Conservation (phyloP, 2,888 invertebrate genomes). For the Macrostomum cliftonense region DNA sequence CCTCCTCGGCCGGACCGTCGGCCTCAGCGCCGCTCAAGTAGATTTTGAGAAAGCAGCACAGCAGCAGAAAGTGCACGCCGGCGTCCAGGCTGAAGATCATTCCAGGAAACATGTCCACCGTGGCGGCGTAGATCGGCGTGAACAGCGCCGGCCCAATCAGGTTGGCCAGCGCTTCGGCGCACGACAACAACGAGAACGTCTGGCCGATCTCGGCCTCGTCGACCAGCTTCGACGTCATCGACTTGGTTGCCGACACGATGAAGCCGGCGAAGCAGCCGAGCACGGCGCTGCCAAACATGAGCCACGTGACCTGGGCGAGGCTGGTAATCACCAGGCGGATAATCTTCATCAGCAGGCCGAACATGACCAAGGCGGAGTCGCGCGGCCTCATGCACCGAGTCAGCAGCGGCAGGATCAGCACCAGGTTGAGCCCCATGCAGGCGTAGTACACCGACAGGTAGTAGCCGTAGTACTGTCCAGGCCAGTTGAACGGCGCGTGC, state of each 20-base stretch:
- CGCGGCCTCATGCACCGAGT: conserved; percentile 19
- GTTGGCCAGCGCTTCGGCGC: conserved; percentile 28
- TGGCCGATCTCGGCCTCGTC: conserved; percentile 27
- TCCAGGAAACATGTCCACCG: conserved; percentile 24
- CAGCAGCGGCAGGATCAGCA: conserved; percentile 27
- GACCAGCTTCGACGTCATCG: conserved; percentile 29
- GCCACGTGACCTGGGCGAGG: conserved; percentile 19
- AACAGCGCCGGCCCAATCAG: conserved; percentile 26
- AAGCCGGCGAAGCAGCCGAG: conserved; percentile 18
- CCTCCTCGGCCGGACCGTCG: too few relatives aligned
- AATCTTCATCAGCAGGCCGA: conserved; percentile 27
- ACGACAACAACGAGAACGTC: conserved; percentile 27
- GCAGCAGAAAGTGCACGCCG: conserved; percentile 35
- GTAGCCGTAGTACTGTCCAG: conserved; percentile 27
- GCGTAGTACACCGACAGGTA: conserved; percentile 32
- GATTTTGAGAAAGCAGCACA: conserved; percentile 57
- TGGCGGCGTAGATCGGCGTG: conserved; percentile 26
- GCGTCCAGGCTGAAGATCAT: conserved; percentile 25
- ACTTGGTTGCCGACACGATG: conserved; percentile 21
- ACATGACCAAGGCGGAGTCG: conserved; percentile 24
- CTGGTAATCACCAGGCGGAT: conserved; percentile 21
- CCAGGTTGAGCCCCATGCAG: conserved; percentile 27
- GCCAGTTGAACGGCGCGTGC: conserved; percentile 27
- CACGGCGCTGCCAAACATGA: conserved; percentile 30
- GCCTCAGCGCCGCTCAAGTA: too few relatives aligned